Evolutionary conservation across 2,797 vertebrate genomes (phyloP), one percentile per base, ranked within the genome.

Genomic region (Oreortyx pictus): DNA sequence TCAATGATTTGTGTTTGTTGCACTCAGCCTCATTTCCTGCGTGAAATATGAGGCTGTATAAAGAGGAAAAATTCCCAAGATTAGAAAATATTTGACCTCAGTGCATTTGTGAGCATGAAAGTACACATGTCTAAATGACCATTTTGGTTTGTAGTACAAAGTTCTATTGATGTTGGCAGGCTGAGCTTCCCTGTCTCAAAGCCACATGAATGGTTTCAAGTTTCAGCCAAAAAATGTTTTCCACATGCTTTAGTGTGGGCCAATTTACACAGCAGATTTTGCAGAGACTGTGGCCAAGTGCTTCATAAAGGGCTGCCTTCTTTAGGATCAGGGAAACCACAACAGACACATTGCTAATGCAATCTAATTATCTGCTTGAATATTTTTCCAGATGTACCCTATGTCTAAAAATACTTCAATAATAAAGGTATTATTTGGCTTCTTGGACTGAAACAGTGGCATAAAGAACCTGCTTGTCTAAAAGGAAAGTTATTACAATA

Each of bases 111-210:
- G 46, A 98, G 97, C 97, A 95, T 96, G 97, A 97, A 98, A 97
- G 96, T 98, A 98, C 98, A 98, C 96, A 98, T 98, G 98, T 98
- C 97, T 98, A 97, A 98, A 97, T 97, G 97, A 98, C 98, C 97
- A 96, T 98, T 98, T 98, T 97, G 98, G 97, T 98, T 97, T 98
- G 97, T 98, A 97, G 97, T 98, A 98, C 98, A 98, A 97, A 98
- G 97, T 98, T 98, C 97, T 98, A 98, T 98, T 98, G 98, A 98
- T 98, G 97, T 98, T 98, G 98, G 98, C 98, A 98, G 97, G 90
- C 96, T 62, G 86, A 95, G 97, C 96, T 98, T 98, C 97, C 97
- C 97, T 96, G 96, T 98, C 97, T 97, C 97, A 97, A 98, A 98
- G 97, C 98, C 98, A 98, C 98, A 98, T 98, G 97, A 98, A 98